Percentiles rank a stretch among this genome's conserved stretches.
phyloP scores from a whole-genome alignment of 2,113 vertebrate genomes.

The Cisticola juncidis region DNA sequence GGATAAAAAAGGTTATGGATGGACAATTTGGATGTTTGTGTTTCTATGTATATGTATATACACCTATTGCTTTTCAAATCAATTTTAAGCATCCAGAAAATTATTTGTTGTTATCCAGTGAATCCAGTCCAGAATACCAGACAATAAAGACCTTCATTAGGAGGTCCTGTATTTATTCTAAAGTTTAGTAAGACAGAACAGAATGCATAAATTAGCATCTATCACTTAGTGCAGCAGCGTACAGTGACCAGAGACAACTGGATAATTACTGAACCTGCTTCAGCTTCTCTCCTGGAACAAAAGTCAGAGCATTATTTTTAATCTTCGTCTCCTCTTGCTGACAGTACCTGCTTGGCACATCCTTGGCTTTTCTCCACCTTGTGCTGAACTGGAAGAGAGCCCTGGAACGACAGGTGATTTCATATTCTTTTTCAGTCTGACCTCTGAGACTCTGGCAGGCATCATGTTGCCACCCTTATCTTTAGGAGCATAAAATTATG shows the following conservation, averaged over 20 bases:
- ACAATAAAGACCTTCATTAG: not conserved
- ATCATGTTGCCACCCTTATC: not conserved
- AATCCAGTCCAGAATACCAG: not conserved
- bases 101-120: not conserved
- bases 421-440: conserved; percentile 15
- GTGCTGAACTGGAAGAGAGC: conserved; percentile 1
- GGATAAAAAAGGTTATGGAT: not conserved
- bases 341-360: not conserved
- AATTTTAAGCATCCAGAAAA: not conserved
- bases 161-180: not conserved
- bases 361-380: not conserved
- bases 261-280: not conserved
- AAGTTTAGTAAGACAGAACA: not conserved
- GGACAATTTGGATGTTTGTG: not conserved
- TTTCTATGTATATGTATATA: not conserved
- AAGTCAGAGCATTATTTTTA: not conserved
- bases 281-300: not conserved
- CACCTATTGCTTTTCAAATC: not conserved
- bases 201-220: not conserved
- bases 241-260: not conserved
- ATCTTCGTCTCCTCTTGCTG: not conserved
- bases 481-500: conserved; percentile 20
- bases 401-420: conserved; percentile 7
- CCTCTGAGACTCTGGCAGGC: conserved; percentile 6
- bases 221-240: not conserved